phyloP scores from a whole-genome alignment of 2,888 invertebrate genomes.

The Drosophila ezoana region DNA sequence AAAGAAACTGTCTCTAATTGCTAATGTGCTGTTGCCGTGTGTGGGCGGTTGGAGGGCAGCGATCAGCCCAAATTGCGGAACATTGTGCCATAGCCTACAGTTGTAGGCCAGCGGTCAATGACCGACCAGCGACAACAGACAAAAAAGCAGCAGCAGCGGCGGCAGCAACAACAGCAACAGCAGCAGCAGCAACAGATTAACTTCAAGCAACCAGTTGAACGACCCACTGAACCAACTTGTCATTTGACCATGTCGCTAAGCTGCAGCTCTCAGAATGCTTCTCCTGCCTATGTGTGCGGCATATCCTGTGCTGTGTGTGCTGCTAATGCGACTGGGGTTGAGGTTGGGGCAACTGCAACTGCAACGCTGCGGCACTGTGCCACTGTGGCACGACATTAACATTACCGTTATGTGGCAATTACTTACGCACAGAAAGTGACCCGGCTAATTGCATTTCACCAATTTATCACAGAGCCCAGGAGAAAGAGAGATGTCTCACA shows the following conservation, averaged over 20 bases:
- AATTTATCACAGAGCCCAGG: constrained; percentile 53
- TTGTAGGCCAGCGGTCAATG: constrained; percentile 76
- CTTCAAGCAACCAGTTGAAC: constrained; percentile 67
- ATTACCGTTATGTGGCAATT: constrained; percentile 44
- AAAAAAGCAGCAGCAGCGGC: constrained; percentile 33
- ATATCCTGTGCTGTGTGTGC: constrained; percentile 32
- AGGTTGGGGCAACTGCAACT: constrained; percentile 1
- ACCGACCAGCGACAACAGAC: constrained; percentile 52
- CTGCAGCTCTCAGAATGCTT: constrained; percentile 36
- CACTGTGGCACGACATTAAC: constrained; percentile 11
- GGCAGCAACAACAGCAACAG: constrained; percentile 23
- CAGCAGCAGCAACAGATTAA: constrained; percentile 36
- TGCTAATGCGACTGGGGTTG: constrained; percentile 29
- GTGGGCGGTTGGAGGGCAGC: constrained; percentile 35
- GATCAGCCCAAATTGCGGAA: constrained; percentile 39
- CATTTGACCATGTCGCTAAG: constrained; percentile 69
- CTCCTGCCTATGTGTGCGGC: constrained; percentile 11
- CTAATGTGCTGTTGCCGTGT: constrained; percentile 10
- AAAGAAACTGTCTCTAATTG: constrained; percentile 1
- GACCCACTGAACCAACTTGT: constrained; percentile 79
- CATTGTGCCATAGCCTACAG: constrained; percentile 65
- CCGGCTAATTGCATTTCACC: constrained; percentile 66
- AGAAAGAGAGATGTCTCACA: neutral
- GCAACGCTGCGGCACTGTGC: neutral
- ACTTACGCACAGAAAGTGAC: constrained; percentile 39